Conservation (phyloP, 2,888 invertebrate species). For the Rhodophaea formosa region DNA sequence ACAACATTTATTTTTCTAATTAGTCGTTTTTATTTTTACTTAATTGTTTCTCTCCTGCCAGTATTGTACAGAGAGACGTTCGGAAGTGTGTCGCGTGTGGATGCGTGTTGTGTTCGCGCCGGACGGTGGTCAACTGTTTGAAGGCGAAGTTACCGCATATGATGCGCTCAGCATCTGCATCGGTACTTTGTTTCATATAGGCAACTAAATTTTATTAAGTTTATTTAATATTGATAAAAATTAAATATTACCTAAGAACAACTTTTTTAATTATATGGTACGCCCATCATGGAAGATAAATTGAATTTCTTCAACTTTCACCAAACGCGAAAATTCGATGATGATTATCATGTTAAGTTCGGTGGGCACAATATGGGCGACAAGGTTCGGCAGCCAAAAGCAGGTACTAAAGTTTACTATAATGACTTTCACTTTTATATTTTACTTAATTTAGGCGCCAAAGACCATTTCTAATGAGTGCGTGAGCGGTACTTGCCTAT, state of each 20-base stretch:
- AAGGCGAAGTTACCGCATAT: constrained; percentile 35
- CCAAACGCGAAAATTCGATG: constrained; percentile 22
- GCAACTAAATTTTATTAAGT: neutral
- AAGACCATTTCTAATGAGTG: constrained; percentile 21
- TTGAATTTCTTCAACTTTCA: constrained; percentile 22
- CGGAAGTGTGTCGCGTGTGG: constrained; percentile 31
- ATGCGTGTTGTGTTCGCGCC: constrained; percentile 60
- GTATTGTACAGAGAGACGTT: constrained; percentile 32
- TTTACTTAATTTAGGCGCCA: constrained; percentile 20
- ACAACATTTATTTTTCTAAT: constrained; percentile 23
- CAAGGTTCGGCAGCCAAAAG: constrained; percentile 18
- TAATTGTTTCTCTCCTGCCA: constrained; percentile 48
- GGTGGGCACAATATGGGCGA: constrained; percentile 12
- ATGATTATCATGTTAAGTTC: constrained; percentile 19
- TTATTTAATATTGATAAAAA: neutral
- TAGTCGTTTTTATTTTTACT: constrained; percentile 30
- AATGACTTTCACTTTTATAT: constrained; percentile 20
- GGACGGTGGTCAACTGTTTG: constrained; percentile 74
- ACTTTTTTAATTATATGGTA: constrained; percentile 7
- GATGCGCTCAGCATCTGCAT: constrained; percentile 22
- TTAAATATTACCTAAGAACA: neutral
- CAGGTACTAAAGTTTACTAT: constrained; percentile 19
- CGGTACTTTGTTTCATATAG: constrained; percentile 20
- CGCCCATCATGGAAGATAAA: constrained; percentile 17
- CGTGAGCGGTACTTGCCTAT: constrained; percentile 14